phyloP scores from a whole-genome alignment of 2,113 vertebrate genomes.

The Notarius lentiginosus region DNA sequence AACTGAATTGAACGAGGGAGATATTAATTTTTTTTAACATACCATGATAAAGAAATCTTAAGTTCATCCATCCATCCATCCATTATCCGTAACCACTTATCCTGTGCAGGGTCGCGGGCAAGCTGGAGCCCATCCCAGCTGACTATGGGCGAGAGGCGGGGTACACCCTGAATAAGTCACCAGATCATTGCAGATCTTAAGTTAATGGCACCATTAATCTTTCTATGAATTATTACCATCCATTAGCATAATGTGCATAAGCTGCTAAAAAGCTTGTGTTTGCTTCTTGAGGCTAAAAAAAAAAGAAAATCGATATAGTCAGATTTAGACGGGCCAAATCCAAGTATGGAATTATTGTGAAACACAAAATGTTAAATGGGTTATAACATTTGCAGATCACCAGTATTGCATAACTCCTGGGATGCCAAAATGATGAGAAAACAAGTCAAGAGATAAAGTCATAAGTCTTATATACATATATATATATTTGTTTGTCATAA shows the following conservation, averaged over 20 bases:
- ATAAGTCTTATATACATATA: neutral
- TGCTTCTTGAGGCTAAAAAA: neutral
- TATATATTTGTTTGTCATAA: neutral
- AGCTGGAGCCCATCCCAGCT: too few species aligned
- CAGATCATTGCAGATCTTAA: too few species aligned
- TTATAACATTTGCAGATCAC: neutral
- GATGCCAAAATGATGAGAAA: neutral
- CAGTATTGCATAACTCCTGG: neutral
- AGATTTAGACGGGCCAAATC: neutral
- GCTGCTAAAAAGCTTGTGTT: neutral
- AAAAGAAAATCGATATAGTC: neutral
- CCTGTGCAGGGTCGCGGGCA: too few species aligned
- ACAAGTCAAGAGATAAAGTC: neutral
- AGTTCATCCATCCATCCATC: too few species aligned
- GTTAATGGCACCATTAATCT: neutral
- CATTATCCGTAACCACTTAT: too few species aligned
- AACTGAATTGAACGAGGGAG: neutral
- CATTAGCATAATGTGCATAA: neutral
- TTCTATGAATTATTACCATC: neutral
- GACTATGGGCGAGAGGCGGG: too few species aligned
- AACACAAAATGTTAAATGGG: neutral
- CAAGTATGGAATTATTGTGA: neutral
- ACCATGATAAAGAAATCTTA: neutral
- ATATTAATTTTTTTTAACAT: neutral
- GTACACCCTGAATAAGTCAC: too few species aligned